Conservation (phyloP, 2,797 vertebrate species). For the Labeo calbasu region DNA sequence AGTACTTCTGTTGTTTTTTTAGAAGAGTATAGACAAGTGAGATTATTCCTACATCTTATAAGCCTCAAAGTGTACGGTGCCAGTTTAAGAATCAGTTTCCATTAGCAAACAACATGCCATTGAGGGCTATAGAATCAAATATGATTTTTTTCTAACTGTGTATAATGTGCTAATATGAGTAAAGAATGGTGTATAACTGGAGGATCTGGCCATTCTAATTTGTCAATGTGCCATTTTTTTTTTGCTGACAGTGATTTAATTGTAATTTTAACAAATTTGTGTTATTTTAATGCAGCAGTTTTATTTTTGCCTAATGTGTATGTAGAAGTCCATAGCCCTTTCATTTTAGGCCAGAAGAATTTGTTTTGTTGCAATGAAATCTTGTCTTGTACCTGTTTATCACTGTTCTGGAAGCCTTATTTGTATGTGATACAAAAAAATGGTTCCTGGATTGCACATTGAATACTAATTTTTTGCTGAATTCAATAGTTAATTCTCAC, state of each 20-base stretch:
- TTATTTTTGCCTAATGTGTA: not conserved
- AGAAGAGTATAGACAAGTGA: not conserved
- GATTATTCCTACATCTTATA: slow-evolving; percentile 1
- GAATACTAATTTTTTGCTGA: slow-evolving; percentile 26
- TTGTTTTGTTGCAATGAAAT: slow-evolving; percentile 8
- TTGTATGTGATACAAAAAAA: slow-evolving; percentile 18
- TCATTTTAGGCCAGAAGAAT: slow-evolving; percentile 8
- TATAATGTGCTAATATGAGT: not conserved
- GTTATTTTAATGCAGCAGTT: not conserved
- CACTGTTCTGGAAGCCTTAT: slow-evolving; percentile 43
- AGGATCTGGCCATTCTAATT: slow-evolving; percentile 12
- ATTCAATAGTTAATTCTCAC: slow-evolving; percentile 41
- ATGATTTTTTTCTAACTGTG: not conserved
- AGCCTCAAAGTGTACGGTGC: slow-evolving; percentile 7
- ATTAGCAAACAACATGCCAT: slow-evolving; percentile 13
- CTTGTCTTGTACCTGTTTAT: slow-evolving; percentile 23
- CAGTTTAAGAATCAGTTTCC: slow-evolving; percentile 1
- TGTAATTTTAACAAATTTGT: not conserved
- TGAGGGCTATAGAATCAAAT: not conserved
- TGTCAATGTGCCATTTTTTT: not conserved
- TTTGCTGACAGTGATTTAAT: slow-evolving; percentile 1
- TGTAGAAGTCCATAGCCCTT: slow-evolving; percentile 11
- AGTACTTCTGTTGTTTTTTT: not conserved
- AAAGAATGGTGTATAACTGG: slow-evolving; percentile 2
- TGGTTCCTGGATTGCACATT: slow-evolving; percentile 38